phyloP scores from a whole-genome alignment of 1,140 invertebrate genomes.

The Caenorhabditis brenneri region DNA sequence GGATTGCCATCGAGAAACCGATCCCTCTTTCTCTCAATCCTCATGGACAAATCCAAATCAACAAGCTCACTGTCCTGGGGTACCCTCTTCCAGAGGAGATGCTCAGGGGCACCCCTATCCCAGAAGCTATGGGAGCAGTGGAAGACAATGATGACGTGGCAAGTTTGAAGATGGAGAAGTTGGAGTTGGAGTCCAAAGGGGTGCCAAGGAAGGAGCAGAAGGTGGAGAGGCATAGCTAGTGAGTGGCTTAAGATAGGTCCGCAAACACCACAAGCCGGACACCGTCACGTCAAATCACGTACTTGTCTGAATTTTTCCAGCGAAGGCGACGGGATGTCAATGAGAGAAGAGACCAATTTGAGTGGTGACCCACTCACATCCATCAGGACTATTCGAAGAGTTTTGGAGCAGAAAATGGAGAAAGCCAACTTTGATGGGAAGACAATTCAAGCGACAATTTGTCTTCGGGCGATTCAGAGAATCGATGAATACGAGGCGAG shows the following conservation, averaged over 20 bases:
- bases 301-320: no score
- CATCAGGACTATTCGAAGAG: slow-evolving; percentile 22
- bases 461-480: slow-evolving; percentile 53
- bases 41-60: neutral
- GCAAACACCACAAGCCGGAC: no score
- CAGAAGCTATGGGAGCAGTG: neutral
- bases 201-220: neutral
- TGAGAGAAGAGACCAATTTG: slow-evolving; percentile 31
- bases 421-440: slow-evolving; percentile 45
- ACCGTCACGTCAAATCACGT: no score
- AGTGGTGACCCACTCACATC: slow-evolving; percentile 46
- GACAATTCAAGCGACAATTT: slow-evolving; percentile 50
- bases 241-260: neutral
- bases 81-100: neutral
- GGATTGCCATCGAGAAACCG: slow-evolving; percentile 14
- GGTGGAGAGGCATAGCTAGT: slow-evolving; percentile 20
- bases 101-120: neutral
- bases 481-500: slow-evolving; percentile 47
- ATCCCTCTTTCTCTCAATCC: neutral
- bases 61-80: neutral
- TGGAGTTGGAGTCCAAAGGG: neutral
- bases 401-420: slow-evolving; percentile 13
- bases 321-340: slow-evolving; percentile 40
- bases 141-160: neutral
- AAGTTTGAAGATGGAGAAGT: neutral